Evolutionary conservation across 2,888 invertebrate genomes (phyloP).

Genomic region (Melangyna quadrimaculata): DNA sequence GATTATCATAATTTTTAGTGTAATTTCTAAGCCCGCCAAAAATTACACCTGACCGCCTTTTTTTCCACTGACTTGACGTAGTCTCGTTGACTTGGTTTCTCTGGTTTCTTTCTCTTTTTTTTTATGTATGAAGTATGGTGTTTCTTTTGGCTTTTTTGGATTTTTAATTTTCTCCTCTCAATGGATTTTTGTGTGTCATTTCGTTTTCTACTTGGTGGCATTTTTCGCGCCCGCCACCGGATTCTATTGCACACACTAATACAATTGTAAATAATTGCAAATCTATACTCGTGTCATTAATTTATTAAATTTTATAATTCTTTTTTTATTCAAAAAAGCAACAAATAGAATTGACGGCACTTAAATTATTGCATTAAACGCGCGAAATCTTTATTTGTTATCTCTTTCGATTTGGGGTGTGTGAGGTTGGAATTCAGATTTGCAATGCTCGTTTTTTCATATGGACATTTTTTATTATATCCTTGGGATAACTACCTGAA

Average conservation of each 20-base stretch:
- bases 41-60: constrained; percentile 65
- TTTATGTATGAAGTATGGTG: not conserved
- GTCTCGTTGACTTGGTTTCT: constrained; percentile 22
- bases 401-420: constrained; percentile 37
- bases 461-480: not conserved
- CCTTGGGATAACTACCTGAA: not conserved
- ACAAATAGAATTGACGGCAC: constrained; percentile 16
- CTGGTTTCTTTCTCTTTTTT: constrained; percentile 43
- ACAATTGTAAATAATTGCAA: constrained; percentile 8
- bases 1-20: constrained; percentile 35
- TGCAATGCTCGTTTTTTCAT: not conserved
- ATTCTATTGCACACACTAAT: constrained; percentile 57
- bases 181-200: constrained; percentile 37
- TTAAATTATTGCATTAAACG: constrained; percentile 14
- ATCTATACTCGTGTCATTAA: constrained; percentile 55
- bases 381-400: constrained; percentile 36
- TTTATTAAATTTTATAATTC: constrained; percentile 17
- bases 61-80: constrained; percentile 14
- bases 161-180: constrained; percentile 22
- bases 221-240: constrained; percentile 63
- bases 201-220: constrained; percentile 39
- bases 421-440: constrained; percentile 25
- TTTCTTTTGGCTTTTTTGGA: constrained; percentile 26
- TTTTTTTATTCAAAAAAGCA: constrained; percentile 22
- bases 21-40: constrained; percentile 65